phyloP scores from a whole-genome alignment of 2,113 vertebrate genomes.

The Campylomormyrus tamandua region DNA sequence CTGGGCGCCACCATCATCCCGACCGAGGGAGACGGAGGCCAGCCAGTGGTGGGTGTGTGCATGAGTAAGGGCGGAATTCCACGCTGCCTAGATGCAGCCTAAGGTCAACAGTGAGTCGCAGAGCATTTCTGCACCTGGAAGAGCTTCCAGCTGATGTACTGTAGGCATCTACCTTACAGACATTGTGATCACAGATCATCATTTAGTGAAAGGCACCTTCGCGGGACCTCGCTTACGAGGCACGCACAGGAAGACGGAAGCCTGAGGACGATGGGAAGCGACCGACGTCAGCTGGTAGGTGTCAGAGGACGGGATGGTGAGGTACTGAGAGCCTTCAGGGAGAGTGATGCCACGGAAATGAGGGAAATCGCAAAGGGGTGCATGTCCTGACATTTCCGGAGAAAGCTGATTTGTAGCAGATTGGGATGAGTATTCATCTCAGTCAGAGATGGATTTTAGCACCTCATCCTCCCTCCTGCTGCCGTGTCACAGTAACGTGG shows the following conservation, averaged over 20 bases:
- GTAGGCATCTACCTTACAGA: neutral
- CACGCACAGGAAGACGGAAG: neutral
- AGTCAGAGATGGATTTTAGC: neutral
- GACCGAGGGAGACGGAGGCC: neutral
- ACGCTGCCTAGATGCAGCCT: neutral
- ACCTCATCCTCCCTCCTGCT: neutral
- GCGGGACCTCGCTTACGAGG: neutral
- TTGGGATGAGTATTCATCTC: neutral
- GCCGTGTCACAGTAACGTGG: neutral
- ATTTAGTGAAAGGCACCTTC: neutral
- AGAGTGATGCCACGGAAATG: neutral
- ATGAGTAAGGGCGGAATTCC: neutral
- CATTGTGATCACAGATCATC: neutral
- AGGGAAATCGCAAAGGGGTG: neutral
- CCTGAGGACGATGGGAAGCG: slow-evolving; percentile 13
- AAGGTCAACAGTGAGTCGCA: neutral
- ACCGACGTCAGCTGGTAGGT: slow-evolving; percentile 22
- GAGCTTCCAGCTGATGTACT: slow-evolving; percentile 15
- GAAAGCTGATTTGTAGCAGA: neutral
- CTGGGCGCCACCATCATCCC: neutral
- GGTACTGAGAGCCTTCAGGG: neutral
- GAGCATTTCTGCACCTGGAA: neutral
- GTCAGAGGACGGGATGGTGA: slow-evolving; percentile 17
- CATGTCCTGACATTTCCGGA: neutral
- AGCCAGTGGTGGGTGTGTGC: neutral